These are phyloP conservation scores for Agrilus biguttatus DNA, from an alignment of 2,888 invertebrate genomes.

Conservation along the genomic window DNA sequence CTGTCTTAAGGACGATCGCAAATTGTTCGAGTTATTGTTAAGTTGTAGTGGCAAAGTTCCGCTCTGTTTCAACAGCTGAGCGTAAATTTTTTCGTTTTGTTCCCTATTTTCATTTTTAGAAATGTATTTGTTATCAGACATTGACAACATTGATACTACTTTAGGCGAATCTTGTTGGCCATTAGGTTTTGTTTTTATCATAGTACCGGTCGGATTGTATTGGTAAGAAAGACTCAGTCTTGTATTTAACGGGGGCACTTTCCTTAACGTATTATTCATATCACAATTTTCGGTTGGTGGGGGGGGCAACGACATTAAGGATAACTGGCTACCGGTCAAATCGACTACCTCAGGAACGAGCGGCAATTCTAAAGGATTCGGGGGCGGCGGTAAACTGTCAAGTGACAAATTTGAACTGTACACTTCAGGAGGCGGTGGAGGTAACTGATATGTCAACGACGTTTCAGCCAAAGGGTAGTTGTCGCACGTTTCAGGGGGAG, in stretches of 20 bases:
- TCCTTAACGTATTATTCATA: slow-evolving; percentile 19
- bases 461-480: slow-evolving; percentile 25
- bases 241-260: slow-evolving; percentile 29
- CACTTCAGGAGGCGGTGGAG: slow-evolving; percentile 61
- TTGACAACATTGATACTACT: too few relatives aligned
- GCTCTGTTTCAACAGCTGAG: slow-evolving; percentile 11
- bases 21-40: slow-evolving; percentile 20
- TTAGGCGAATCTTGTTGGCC: slow-evolving; percentile 15
- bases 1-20: slow-evolving; percentile 26
- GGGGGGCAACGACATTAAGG: slow-evolving; percentile 56
- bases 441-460: slow-evolving; percentile 40
- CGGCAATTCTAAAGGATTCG: slow-evolving; percentile 44
- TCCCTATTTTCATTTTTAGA: too few relatives aligned
- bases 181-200: too few relatives aligned
- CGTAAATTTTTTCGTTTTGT: too few relatives aligned
- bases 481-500: slow-evolving; percentile 38
- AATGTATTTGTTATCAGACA: too few relatives aligned
- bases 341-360: slow-evolving; percentile 36
- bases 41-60: slow-evolving; percentile 22
- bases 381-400: slow-evolving; percentile 70
- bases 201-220: too few relatives aligned
- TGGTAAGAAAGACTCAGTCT: slow-evolving; percentile 18
- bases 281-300: slow-evolving; percentile 36
- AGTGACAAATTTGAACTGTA: slow-evolving; percentile 64
- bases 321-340: slow-evolving; percentile 55